phyloP scores from a whole-genome alignment of 2,113 vertebrate genomes.

The Cebidichthys violaceus region DNA sequence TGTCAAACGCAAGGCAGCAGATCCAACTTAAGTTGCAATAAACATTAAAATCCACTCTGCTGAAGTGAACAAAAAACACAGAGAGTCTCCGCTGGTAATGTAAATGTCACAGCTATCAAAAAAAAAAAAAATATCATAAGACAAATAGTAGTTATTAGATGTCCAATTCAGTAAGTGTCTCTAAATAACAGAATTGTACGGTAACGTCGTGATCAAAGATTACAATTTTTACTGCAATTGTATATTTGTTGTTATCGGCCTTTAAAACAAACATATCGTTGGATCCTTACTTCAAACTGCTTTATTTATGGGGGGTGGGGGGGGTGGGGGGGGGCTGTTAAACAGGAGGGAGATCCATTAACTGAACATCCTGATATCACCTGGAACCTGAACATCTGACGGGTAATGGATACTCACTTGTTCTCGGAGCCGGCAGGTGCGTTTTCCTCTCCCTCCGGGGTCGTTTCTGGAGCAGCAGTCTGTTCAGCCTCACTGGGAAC shows the following conservation, averaged over 20 bases:
- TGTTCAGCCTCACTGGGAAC: slow-evolving; percentile 93
- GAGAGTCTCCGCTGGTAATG: not conserved
- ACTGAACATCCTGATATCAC: not conserved
- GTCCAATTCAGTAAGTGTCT: not conserved
- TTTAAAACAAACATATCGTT: not conserved
- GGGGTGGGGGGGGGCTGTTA: too few relatives aligned
- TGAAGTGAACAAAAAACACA: not conserved
- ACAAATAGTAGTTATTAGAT: not conserved
- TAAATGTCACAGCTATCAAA: not conserved
- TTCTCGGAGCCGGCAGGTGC: slow-evolving; percentile 95
- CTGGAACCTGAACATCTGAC: not conserved
- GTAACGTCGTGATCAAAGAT: not conserved
- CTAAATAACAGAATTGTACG: too few relatives aligned
- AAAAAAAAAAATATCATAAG: too few relatives aligned
- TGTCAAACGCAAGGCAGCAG: not conserved
- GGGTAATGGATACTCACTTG: slow-evolving; percentile 87
- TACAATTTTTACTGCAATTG: not conserved
- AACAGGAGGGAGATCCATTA: not conserved
- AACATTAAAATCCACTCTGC: not conserved
- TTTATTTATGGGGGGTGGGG: not conserved
- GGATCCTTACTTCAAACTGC: not conserved
- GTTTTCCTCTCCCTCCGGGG: slow-evolving; percentile 94
- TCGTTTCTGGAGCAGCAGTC: slow-evolving; percentile 91
- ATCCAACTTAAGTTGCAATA: not conserved
- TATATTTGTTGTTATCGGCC: not conserved